Conservation (phyloP, 2,888 invertebrate genomes). For the Cheilosia soror region DNA sequence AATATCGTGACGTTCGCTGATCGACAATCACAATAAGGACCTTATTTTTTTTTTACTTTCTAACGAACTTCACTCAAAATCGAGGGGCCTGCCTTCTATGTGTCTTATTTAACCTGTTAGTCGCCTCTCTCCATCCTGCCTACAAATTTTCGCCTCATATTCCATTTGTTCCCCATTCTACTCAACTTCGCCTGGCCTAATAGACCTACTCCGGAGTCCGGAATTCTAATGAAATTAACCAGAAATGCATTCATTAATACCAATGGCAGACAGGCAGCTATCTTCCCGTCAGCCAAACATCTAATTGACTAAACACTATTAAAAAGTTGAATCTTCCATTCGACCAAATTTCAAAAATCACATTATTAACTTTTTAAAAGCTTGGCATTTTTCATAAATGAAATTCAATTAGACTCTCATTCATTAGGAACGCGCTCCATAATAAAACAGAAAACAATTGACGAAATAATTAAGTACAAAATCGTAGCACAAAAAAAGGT, state of each 20-base stretch:
- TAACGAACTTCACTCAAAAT: too few species aligned
- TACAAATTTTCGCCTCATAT: too few species aligned
- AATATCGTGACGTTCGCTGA: too few species aligned
- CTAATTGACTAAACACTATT: constrained; percentile 38
- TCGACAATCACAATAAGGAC: too few species aligned
- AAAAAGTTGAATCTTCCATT: constrained; percentile 36
- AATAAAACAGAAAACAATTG: constrained; percentile 20
- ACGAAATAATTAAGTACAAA: constrained; percentile 61
- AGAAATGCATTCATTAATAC: neutral
- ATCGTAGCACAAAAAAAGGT: constrained; percentile 34
- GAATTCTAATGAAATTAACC: neutral
- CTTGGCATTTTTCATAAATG: constrained; percentile 21
- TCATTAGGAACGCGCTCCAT: neutral
- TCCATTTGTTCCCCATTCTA: too few species aligned
- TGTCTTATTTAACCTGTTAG: too few species aligned
- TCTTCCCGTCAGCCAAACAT: neutral
- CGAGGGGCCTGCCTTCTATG: too few species aligned
- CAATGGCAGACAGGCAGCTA: neutral
- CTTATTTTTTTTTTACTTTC: too few species aligned
- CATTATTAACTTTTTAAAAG: constrained; percentile 46
- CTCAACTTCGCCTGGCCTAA: too few species aligned
- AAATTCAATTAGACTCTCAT: constrained; percentile 43
- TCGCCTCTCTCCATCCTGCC: too few species aligned
- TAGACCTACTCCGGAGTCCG: neutral
- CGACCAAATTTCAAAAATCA: constrained; percentile 12